Evolutionary conservation across 2,113 vertebrate species (phyloP).

Genomic region (Eretmochelys imbricata): DNA sequence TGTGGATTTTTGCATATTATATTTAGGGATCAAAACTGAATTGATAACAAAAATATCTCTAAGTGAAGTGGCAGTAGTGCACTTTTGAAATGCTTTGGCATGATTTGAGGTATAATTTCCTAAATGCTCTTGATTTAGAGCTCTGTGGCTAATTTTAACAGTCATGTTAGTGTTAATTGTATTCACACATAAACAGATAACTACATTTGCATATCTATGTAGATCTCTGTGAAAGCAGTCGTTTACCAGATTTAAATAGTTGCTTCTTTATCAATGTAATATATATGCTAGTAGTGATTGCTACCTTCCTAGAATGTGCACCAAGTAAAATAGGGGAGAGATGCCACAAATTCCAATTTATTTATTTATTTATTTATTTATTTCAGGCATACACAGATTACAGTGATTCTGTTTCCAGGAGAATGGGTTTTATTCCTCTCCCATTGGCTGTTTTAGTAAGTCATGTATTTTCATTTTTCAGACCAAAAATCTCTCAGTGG

Average conservation of each 20-base stretch:
- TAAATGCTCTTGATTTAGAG: constrained; percentile 38
- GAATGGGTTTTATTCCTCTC: constrained; percentile 99
- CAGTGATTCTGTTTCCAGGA: constrained; percentile 95
- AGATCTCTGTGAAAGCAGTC: not conserved
- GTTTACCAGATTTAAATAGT: not conserved
- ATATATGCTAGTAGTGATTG: not conserved
- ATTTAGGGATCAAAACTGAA: constrained; percentile 27
- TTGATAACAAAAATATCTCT: constrained; percentile 1
- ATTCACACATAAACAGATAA: constrained; percentile 16
- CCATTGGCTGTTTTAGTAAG: constrained; percentile 96
- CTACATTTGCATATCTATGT: constrained; percentile 8
- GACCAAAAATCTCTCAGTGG: not conserved
- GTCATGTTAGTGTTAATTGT: constrained; percentile 17
- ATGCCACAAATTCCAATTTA: not conserved
- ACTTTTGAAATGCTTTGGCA: not conserved
- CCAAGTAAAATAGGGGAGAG: not conserved
- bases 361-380: not conserved
- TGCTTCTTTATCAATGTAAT: not conserved
- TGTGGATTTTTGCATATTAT: not conserved
- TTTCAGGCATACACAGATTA: constrained; percentile 95
- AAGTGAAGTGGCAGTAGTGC: not conserved
- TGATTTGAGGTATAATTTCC: not conserved
- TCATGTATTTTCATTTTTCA: not conserved
- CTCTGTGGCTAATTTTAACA: constrained; percentile 33
- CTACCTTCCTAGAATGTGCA: not conserved